Base-by-base conservation (phyloP, 2,888 invertebrate genomes). In the Thalpophila matura region DNA sequence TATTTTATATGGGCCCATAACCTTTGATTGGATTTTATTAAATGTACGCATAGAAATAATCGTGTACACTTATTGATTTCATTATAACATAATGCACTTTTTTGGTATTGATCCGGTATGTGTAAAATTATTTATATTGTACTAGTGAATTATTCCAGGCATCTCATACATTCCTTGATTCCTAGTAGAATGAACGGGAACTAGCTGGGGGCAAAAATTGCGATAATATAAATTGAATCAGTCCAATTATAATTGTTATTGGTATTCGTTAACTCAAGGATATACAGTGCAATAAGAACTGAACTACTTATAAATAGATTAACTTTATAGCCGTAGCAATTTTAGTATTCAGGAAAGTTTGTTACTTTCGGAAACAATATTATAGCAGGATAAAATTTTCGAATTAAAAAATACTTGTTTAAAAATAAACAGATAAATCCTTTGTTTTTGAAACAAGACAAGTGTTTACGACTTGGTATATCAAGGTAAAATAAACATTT, bases 261-360 rank as follows among this genome's bases (percentile, higher is more conserved):
- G 61, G 53, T 27, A 65, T 77, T 76, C 78, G 78, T 76, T 76
- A 77, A 66, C 55, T 57, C 31, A 33, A 60, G 56, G 56, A 57
- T 60, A 74, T 49, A 60, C 53, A 37, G 37, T 27, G 62, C 29
- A 65, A 65, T 65, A 65, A 61, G 33, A 59, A 37, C 27, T 4
- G 29, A 60, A 26, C 45, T 73, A 56, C 57, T 63, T 56, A 56
- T 69, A 74, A 64, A 63, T 45, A 69, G 45, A 68, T 73, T 58
- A 62, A 58, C 46, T 37, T 65, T 58, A 58, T 29, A 37, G 24
- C 24, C 37, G 22, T 43, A 10, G 35, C 31, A 38, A 51, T 51
- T 55, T 37, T 29, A 45, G 20, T 29, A 33, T 47, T 62, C 24
- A 42, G 18, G 6, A 12, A 20, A 26, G 47, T n/a, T 12, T n/a